Percentiles rank a stretch among this genome's conserved stretches.
Conservation (phyloP, 2,113 vertebrate species). For the Calypte anna region DNA sequence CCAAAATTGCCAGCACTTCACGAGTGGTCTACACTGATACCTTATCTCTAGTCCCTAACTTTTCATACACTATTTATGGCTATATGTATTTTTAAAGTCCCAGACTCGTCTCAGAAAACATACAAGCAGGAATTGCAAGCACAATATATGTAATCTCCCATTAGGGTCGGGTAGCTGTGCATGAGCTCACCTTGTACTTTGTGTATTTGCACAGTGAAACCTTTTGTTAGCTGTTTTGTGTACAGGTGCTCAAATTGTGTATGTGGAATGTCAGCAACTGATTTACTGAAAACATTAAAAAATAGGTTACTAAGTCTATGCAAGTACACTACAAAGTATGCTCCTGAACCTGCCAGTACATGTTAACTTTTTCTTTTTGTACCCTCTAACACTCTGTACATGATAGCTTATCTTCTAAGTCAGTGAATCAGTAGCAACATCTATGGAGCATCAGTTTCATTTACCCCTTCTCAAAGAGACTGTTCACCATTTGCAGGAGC, state of each 20-base stretch:
- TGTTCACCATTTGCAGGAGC: background rate
- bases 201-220: background rate
- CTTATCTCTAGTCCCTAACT: background rate
- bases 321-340: background rate
- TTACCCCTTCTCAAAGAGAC: background rate
- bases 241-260: background rate
- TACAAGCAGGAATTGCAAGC: background rate
- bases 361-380: background rate
- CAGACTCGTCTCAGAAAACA: background rate
- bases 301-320: background rate
- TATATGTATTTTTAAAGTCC: background rate
- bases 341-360: background rate
- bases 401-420: background rate
- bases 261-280: background rate
- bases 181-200: background rate
- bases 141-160: background rate
- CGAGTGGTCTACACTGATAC: rapidly evolving
- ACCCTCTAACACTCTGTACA: background rate
- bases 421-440: background rate
- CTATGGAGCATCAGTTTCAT: background rate
- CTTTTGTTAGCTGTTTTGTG: background rate
- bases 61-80: background rate
- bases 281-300: slow-evolving; percentile 35
- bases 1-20: background rate
- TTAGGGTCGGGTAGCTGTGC: background rate